Evolutionary conservation across 2,797 vertebrate species (phyloP), one percentile per base, ranked within the genome.

Genomic region (Acanthurus leucopareius): DNA sequence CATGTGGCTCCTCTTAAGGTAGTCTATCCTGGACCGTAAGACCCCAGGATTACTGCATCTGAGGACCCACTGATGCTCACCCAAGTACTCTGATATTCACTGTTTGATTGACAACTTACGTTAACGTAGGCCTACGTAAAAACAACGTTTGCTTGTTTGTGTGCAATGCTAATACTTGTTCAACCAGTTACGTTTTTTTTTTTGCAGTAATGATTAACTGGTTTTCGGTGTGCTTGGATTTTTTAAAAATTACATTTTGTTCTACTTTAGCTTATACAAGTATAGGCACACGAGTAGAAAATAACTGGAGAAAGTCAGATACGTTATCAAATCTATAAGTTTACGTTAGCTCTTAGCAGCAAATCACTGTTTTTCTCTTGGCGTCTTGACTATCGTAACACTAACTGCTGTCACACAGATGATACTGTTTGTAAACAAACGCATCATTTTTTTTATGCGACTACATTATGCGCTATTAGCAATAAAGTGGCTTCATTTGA

Each of bases 311-410:
- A 1, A 38, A 35, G 49, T 56, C 15, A 19, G 64, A n/a, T 16
- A 66, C 42, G 11, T 69, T 14, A 42, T 54, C 60, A 63, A 25
- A 3, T 19, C 20, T 38, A 19, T 32, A 20, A 75, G 52, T 72
- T 79, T 83, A 75, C 60, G 73, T 74, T 84, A 79, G 72, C 75
- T 47, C 8, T 14, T 22, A 59, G 61, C 65, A 25, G 10, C 15
- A 10, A 45, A 7, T 44, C 35, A 13, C 9, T 3, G 1, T 19
- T 35, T 51, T 44, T 15, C 51, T 40, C 7, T 38, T 2, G 2
- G 35, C 13, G 0, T 61, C 20, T 14, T 14, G 5, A 2, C 45
- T 5, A 3, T 28, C 13, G 14, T 42, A 13, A 42, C 9, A 10
- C 5, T 1, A 7, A 22, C 8, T 22, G 32, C 35, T 20, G 10